Base-by-base conservation (phyloP, 2,113 vertebrate species). In the Trochalopteron elliotii region DNA sequence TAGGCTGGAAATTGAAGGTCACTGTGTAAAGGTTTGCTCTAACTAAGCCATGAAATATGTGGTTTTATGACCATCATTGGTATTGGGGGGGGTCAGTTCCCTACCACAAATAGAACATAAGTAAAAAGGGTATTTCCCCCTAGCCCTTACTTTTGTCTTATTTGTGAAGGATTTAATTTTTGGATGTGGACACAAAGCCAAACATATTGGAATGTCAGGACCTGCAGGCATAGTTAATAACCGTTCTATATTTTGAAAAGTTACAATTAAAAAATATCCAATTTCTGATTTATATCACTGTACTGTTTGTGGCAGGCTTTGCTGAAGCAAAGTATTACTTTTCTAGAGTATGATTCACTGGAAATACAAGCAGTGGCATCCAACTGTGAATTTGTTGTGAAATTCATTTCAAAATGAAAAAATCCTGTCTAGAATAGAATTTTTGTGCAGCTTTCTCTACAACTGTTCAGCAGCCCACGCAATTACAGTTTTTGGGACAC, bases 361-460 rank as follows among this genome's bases (percentile, higher is more conserved):
- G 85, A 88, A 95, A 96, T 83, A 94, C 92, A 95, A 94, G 92
- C 87, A 85, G 60, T 44, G 44, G 88, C 71, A 92, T 78, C 93
- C 95, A 93, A 83, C 90, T 93, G 96, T 90, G 93, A 95, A 93
- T 95, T 92, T 93, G 92, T 96, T 97, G 93, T 96, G 93, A 96
- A 97, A 95, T 94, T 92, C 42, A 74, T 61, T 96, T 95, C 33
- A 88, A 96, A 95, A 96, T 65, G 90, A 95, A 93, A 93, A 96
- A 96, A 91, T 61, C 90, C 93, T 96, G 82, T 95, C 93, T 94
- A 89, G 93, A 94, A 91, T 52, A 94, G 87, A 94, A 94, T 95
- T 95, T 96, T 77, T 95, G 87, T 88, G 68, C 78, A 55, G 94
- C 84, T 88, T 97, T 96, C 90, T 95, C 63, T 76, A 77, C 12